A percentile compares a stretch with the other conserved stretches of the same genome.
These are phyloP conservation scores for Nesogale talazaci DNA, from an alignment of 2,113 vertebrate species.

Conservation along the genomic window DNA sequence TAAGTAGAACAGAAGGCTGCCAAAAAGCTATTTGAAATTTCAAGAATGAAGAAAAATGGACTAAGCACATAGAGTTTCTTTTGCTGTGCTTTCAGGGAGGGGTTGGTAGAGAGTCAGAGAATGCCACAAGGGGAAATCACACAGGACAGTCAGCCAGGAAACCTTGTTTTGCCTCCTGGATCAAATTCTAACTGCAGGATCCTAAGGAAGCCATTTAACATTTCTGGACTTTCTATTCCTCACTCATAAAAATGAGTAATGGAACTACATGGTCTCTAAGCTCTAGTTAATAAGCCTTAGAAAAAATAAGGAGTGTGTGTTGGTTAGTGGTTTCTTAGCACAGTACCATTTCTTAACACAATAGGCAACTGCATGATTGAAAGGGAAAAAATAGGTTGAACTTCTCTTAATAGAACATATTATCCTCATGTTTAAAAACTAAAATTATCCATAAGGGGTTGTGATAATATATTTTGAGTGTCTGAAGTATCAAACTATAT, in stretches of 20 bases:
- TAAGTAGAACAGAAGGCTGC: not conserved
- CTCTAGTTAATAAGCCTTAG: not conserved
- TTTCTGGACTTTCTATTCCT: not conserved
- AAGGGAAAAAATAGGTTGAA: not conserved
- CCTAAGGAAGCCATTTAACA: constrained; percentile 37
- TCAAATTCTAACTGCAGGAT: not conserved
- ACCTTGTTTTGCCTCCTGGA: not conserved
- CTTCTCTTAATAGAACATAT: not conserved
- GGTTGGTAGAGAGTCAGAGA: not conserved
- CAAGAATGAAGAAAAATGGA: constrained; percentile 47
- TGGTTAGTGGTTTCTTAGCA: constrained; percentile 11
- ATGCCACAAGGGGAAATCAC: not conserved
- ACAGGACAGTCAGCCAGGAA: not conserved
- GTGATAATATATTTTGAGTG: not conserved
- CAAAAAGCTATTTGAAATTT: constrained; percentile 62
- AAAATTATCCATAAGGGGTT: constrained; percentile 29
- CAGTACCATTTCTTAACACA: not conserved
- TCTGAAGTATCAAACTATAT: not conserved
- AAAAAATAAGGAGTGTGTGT: not conserved
- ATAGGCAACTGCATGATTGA: not conserved
- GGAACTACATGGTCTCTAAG: not conserved
- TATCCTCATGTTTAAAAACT: not conserved
- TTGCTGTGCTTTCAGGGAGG: not conserved
- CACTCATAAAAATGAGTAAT: not conserved
- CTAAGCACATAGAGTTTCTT: not conserved